Conservation (phyloP, 2,113 vertebrate species). For the Pontoporia blainvillei region DNA sequence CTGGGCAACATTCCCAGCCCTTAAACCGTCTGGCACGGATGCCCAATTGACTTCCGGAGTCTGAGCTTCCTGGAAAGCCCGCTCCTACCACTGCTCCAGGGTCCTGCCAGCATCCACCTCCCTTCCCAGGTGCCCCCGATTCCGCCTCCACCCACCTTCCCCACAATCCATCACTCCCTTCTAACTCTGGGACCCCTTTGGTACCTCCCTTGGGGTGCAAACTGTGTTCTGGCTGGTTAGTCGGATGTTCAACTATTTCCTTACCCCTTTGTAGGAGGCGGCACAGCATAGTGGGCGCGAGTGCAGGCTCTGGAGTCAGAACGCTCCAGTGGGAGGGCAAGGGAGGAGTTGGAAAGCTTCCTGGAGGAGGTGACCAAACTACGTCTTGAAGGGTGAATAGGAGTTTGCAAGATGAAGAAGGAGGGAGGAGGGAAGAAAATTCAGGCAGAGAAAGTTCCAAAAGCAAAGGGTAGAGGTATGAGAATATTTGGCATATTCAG, state of each 20-base stretch:
- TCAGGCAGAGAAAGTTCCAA: background rate
- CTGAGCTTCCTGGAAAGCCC: background rate
- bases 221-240: background rate
- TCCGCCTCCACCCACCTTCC: background rate
- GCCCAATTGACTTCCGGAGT: background rate
- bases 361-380: background rate
- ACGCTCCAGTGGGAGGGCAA: background rate
- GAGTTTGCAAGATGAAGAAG: background rate
- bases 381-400: background rate
- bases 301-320: background rate
- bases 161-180: background rate
- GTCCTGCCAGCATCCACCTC: background rate
- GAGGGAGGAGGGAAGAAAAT: background rate
- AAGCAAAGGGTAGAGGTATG: accelerated
- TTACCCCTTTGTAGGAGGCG: accelerated
- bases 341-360: background rate
- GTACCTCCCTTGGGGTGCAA: background rate
- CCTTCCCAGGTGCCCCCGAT: background rate
- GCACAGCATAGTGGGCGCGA: accelerated
- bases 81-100: background rate
- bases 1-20: background rate
- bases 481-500: accelerated
- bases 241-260: background rate
- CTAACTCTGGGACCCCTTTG: background rate
- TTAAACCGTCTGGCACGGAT: background rate